Evolutionary conservation across 1,140 invertebrate genomes (phyloP).

Genomic region (Panagrolaimus sp.): DNA sequence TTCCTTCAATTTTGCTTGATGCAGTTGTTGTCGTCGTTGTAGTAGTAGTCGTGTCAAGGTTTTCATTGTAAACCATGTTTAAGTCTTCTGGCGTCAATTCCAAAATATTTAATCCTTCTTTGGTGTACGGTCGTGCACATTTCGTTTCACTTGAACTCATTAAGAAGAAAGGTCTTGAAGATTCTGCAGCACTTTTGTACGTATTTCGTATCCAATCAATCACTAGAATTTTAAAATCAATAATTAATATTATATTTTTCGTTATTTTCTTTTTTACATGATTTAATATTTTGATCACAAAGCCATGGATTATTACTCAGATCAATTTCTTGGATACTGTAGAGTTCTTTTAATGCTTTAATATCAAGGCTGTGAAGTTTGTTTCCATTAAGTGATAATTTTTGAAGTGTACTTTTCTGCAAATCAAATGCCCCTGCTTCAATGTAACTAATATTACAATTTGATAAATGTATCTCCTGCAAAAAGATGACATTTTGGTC

Average conservation of each 20-base stretch:
- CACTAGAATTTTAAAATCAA: constrained; percentile 24
- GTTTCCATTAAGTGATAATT: constrained; percentile 22
- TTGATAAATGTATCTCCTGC: not conserved
- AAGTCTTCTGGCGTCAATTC: constrained; percentile 37
- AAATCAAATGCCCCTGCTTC: constrained; percentile 12
- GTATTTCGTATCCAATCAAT: constrained; percentile 28
- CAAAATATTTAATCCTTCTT: constrained; percentile 28
- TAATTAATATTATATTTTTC: not conserved
- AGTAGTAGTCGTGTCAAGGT: constrained; percentile 40
- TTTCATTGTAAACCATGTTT: constrained; percentile 30
- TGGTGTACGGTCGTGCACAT: constrained; percentile 40
- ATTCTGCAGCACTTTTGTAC: constrained; percentile 36
- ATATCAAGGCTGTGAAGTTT: not conserved
- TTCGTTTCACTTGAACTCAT: constrained; percentile 33
- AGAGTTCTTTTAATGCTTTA: not conserved
- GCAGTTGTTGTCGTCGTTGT: constrained; percentile 16
- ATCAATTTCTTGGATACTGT: constrained; percentile 26
- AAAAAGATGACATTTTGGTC: not conserved
- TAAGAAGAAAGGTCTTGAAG: constrained; percentile 35
- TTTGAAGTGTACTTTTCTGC: constrained; percentile 11
- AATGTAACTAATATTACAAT: constrained; percentile 12
- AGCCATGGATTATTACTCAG: constrained; percentile 44
- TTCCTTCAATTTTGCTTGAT: too few species aligned
- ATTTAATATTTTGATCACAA: constrained; percentile 34
- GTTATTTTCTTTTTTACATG: too few species aligned